These are phyloP conservation scores for Nannoperca obscura DNA, from an alignment of 2,797 vertebrate genomes.

Conservation along the genomic window DNA sequence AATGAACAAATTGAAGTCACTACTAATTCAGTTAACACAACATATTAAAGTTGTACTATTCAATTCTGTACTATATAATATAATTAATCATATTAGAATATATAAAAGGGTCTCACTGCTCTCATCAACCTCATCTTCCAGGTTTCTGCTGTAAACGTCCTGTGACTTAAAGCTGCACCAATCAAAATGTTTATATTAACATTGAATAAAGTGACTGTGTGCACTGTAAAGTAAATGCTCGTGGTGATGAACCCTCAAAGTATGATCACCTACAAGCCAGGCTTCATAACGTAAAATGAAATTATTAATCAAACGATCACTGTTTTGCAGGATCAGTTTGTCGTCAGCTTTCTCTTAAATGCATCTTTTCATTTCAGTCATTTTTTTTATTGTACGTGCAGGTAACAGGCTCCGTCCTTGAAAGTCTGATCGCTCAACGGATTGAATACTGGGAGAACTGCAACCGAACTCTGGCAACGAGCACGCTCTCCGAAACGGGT, in stretches of 20 bases:
- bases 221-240: no score
- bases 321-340: background rate
- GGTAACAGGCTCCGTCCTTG: conserved; percentile 87
- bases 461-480: conserved; percentile 80
- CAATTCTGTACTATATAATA: background rate
- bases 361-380: no score
- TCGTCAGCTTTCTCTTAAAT: background rate
- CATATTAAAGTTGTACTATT: background rate
- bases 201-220: no score
- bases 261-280: background rate
- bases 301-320: background rate
- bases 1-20: background rate
- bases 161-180: no score
- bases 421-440: conserved; percentile 88
- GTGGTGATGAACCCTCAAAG: no score
- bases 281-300: background rate
- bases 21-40: background rate
- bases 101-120: background rate
- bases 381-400: conserved; percentile 28
- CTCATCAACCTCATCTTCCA: no score
- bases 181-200: no score
- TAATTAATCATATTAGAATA: background rate
- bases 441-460: conserved; percentile 90
- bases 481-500: conserved; percentile 80
- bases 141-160: no score